Conservation (phyloP, 2,888 invertebrate species). For the Leucania comma region DNA sequence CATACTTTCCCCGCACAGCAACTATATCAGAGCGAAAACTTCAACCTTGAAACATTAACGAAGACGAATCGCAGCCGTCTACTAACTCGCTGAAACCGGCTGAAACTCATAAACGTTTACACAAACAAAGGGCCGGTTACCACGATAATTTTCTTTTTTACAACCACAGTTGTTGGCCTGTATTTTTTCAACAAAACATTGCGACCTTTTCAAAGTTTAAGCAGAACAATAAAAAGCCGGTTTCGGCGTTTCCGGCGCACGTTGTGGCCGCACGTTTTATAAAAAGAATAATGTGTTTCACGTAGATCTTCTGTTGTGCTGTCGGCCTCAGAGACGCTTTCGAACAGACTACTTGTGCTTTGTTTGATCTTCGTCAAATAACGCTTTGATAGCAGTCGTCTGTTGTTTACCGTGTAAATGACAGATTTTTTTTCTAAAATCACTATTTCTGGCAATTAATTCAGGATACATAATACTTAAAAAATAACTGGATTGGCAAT, state of each 20-base stretch:
- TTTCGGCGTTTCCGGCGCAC: constrained; percentile 55
- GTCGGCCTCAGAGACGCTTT: constrained; percentile 26
- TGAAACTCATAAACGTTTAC: constrained; percentile 60
- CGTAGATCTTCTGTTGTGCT: constrained; percentile 46
- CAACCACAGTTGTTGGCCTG: constrained; percentile 55
- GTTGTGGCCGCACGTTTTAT: constrained; percentile 47
- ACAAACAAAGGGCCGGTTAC: constrained; percentile 61
- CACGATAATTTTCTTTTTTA: constrained; percentile 62
- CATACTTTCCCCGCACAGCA: not conserved
- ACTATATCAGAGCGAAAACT: constrained; percentile 25
- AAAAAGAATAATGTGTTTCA: constrained; percentile 55
- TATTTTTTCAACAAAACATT: constrained; percentile 62
- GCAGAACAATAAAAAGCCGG: constrained; percentile 60
- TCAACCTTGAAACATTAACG: constrained; percentile 54
- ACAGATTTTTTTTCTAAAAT: constrained; percentile 2
- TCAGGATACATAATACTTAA: too few relatives aligned
- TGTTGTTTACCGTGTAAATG: not conserved
- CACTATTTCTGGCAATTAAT: too few relatives aligned
- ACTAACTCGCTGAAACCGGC: constrained; percentile 47
- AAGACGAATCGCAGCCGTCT: constrained; percentile 50
- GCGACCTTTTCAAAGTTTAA: constrained; percentile 60
- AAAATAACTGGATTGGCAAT: too few relatives aligned
- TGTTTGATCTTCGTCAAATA: constrained; percentile 11
- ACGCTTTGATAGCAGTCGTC: constrained; percentile 16
- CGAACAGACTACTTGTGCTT: constrained; percentile 20